Conservation (phyloP, 2,888 invertebrate species). For the Pseudeuparius sepicola region DNA sequence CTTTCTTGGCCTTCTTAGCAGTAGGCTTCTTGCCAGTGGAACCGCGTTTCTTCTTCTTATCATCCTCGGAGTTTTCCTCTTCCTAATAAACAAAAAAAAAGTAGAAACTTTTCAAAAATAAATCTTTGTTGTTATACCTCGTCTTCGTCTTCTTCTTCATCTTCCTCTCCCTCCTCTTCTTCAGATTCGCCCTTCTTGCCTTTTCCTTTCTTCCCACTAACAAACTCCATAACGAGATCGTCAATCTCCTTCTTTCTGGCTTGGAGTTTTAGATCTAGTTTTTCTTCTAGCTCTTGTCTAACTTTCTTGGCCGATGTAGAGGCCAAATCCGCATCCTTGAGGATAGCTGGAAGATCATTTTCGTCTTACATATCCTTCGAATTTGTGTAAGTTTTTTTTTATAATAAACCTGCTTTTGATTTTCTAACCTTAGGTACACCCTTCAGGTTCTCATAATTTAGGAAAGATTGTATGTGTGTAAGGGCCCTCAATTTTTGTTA, state of each 20-base stretch:
- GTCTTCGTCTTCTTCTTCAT: conserved; percentile 39
- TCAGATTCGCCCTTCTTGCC: conserved; percentile 41
- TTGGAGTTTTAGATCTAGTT: conserved; percentile 64
- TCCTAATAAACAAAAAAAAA: conserved; percentile 26
- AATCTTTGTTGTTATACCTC: conserved; percentile 37
- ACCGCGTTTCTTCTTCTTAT: conserved; percentile 48
- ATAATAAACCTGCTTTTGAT: too few relatives aligned
- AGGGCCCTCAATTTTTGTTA: too few relatives aligned
- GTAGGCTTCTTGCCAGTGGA: conserved; percentile 42
- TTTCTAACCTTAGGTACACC: too few relatives aligned
- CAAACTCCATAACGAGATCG: conserved; percentile 73
- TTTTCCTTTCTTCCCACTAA: conserved; percentile 39
- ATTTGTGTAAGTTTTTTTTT: too few relatives aligned
- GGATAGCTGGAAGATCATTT: conserved; percentile 62
- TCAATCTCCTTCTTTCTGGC: conserved; percentile 81
- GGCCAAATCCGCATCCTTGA: conserved; percentile 77
- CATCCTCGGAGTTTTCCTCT: conserved; percentile 40
- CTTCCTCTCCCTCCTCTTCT: conserved; percentile 43
- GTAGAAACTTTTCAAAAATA: conserved; percentile 13
- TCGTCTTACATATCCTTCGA: too few relatives aligned
- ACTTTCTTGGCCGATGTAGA: conserved; percentile 84
- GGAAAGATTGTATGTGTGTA: too few relatives aligned
- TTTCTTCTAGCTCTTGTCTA: conserved; percentile 73
- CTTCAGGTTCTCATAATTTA: too few relatives aligned
- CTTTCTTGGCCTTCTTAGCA: conserved; percentile 44